phyloP scores from a whole-genome alignment of 2,888 invertebrate genomes.

The Sisyra terminalis region DNA sequence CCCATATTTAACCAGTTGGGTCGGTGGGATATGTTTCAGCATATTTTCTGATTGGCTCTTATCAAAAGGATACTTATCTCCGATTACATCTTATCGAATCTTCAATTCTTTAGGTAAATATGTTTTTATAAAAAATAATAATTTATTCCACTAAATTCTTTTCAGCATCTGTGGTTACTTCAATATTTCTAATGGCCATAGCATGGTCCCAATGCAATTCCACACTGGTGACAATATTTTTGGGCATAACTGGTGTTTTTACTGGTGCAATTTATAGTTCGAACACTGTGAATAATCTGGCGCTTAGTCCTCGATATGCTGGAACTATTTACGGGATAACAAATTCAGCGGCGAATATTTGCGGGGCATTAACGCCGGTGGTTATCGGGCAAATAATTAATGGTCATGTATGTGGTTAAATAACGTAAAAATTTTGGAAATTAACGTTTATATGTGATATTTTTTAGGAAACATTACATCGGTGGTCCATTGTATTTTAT shows the following conservation, averaged over 20 bases:
- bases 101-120: conserved; percentile 63
- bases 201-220: conserved; percentile 66
- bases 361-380: conserved; percentile 69
- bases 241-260: conserved; percentile 55
- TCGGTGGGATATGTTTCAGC: conserved; percentile 53
- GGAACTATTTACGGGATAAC: conserved; percentile 76
- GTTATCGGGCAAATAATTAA: conserved; percentile 60
- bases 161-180: conserved; percentile 50
- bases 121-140: too few species aligned
- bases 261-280: conserved; percentile 67
- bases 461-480: conserved; percentile 47
- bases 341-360: conserved; percentile 66
- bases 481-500: conserved; percentile 66
- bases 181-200: conserved; percentile 57
- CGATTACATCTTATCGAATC: conserved; percentile 55
- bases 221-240: conserved; percentile 48
- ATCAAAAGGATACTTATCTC: conserved; percentile 43
- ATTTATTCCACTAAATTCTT: too few species aligned
- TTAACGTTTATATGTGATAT: conserved; percentile 11
- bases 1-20: conserved; percentile 65
- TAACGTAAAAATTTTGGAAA: background rate
- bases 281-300: conserved; percentile 73
- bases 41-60: conserved; percentile 60
- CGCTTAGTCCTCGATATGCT: conserved; percentile 63
- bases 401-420: conserved; percentile 32